phyloP scores from a whole-genome alignment of 2,113 vertebrate genomes.

The Orientallactaga bullata region DNA sequence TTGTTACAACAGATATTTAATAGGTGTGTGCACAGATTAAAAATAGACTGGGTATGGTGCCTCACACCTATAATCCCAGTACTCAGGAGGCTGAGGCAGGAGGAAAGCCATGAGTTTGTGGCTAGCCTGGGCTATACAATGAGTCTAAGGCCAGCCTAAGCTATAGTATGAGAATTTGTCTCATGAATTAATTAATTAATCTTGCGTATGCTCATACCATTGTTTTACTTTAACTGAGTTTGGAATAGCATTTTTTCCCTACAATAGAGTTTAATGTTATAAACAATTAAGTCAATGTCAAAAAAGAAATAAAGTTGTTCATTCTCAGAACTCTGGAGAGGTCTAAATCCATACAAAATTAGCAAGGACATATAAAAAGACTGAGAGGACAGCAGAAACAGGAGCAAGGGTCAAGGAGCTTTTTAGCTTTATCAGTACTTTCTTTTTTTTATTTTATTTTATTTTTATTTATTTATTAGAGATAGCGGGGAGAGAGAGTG shows the following conservation, averaged over 20 bases:
- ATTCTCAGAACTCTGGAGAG: slow-evolving; percentile 19
- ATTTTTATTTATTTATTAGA: too few species aligned
- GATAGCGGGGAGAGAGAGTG: too few species aligned
- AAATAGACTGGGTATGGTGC: not conserved
- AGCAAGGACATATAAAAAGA: slow-evolving; percentile 18
- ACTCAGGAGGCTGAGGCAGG: not conserved
- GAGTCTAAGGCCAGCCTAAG: not conserved
- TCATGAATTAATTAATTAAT: not conserved
- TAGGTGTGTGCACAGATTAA: not conserved
- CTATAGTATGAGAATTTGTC: not conserved
- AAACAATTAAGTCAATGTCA: slow-evolving; percentile 42
- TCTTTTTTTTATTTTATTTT: too few species aligned
- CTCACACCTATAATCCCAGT: not conserved
- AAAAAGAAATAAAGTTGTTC: slow-evolving; percentile 52
- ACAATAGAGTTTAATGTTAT: slow-evolving; percentile 29
- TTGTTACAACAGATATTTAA: not conserved
- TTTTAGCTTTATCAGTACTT: not conserved
- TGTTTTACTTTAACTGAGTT: slow-evolving; percentile 39
- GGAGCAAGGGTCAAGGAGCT: not conserved
- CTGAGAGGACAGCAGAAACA: not conserved
- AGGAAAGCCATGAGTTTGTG: not conserved
- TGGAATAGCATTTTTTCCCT: not conserved
- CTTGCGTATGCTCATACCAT: not conserved
- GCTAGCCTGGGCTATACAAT: not conserved
- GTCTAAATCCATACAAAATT: slow-evolving; percentile 38